Evolutionary conservation across 2,797 vertebrate species (phyloP).

Genomic region (Pogonophryne albipinna): DNA sequence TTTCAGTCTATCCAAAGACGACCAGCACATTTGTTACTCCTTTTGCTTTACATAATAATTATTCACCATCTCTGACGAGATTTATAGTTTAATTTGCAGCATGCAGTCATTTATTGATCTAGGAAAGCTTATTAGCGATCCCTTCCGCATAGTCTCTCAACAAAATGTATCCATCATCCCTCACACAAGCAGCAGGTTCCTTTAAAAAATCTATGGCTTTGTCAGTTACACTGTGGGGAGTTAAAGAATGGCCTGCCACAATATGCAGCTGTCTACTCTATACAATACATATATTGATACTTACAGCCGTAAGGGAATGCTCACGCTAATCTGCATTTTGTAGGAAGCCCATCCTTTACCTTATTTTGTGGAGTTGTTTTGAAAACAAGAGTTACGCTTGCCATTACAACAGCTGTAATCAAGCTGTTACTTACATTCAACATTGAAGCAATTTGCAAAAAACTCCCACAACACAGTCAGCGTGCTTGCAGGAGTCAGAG

Average conservation of each 20-base stretch:
- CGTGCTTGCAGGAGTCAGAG: not conserved
- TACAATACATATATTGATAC: slow-evolving; percentile 59
- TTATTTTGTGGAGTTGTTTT: slow-evolving; percentile 17
- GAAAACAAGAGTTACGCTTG: slow-evolving; percentile 19
- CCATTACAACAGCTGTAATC: slow-evolving; percentile 18
- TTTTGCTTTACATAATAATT: slow-evolving; percentile 89
- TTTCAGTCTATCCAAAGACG: slow-evolving; percentile 35
- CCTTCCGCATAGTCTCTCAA: slow-evolving; percentile 80
- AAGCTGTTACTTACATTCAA: not conserved
- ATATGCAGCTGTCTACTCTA: slow-evolving; percentile 48
- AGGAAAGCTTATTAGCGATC: slow-evolving; percentile 86
- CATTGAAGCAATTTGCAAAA: slow-evolving; percentile 1
- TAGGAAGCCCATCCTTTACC: slow-evolving; percentile 20
- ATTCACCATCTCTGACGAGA: slow-evolving; percentile 91
- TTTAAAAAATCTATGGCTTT: slow-evolving; percentile 91
- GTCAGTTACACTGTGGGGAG: slow-evolving; percentile 88
- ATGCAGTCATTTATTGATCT: slow-evolving; percentile 95
- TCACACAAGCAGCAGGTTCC: slow-evolving; percentile 90
- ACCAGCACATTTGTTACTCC: slow-evolving; percentile 84
- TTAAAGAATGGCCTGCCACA: slow-evolving; percentile 89
- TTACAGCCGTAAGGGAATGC: slow-evolving; percentile 4
- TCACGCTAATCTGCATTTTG: slow-evolving; percentile 35
- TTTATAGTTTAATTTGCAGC: slow-evolving; percentile 97
- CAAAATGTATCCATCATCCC: slow-evolving; percentile 77
- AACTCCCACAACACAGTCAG: not conserved